Conservation (phyloP, 2,888 invertebrate species). For the Omphaloscelis lunosa region DNA sequence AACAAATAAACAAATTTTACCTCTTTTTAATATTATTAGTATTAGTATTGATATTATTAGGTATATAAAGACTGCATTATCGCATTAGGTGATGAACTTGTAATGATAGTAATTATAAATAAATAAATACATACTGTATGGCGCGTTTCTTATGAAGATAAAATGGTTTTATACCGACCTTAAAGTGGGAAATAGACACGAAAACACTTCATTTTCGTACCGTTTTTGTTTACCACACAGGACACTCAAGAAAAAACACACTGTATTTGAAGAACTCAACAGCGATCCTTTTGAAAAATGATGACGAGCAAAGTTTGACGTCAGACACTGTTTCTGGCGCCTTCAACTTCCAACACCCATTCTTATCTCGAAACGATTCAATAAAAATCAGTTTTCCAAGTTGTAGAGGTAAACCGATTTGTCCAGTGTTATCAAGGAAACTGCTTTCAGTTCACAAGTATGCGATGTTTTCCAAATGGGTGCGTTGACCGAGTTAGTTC, state of each 20-base stretch:
- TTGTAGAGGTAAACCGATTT: conserved; percentile 66
- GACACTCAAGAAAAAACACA: conserved; percentile 12
- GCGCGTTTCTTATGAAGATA: neutral
- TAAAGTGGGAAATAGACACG: neutral
- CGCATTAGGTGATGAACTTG: too few species aligned
- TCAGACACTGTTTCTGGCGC: conserved; percentile 60
- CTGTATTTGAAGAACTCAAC: conserved; percentile 25
- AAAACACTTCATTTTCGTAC: neutral
- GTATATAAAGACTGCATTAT: too few species aligned
- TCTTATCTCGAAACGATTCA: conserved; percentile 65
- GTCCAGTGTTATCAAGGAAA: conserved; percentile 66
- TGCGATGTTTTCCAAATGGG: conserved; percentile 63
- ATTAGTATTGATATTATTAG: too few species aligned
- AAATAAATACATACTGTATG: neutral
- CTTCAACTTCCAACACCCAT: conserved; percentile 60
- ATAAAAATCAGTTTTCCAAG: conserved; percentile 66
- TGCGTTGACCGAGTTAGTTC: conserved; percentile 55
- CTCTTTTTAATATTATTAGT: too few species aligned
- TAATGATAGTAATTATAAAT: too few species aligned
- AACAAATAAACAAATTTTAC: too few species aligned
- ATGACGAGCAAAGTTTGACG: conserved; percentile 61
- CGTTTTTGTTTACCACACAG: neutral
- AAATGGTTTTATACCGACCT: neutral
- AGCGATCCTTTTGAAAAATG: conserved; percentile 59
- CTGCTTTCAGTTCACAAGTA: conserved; percentile 60